A percentile compares a stretch with the other conserved stretches of the same genome.
phyloP scores from a whole-genome alignment of 2,797 vertebrate species.

The Myiothlypis chrysogaster region DNA sequence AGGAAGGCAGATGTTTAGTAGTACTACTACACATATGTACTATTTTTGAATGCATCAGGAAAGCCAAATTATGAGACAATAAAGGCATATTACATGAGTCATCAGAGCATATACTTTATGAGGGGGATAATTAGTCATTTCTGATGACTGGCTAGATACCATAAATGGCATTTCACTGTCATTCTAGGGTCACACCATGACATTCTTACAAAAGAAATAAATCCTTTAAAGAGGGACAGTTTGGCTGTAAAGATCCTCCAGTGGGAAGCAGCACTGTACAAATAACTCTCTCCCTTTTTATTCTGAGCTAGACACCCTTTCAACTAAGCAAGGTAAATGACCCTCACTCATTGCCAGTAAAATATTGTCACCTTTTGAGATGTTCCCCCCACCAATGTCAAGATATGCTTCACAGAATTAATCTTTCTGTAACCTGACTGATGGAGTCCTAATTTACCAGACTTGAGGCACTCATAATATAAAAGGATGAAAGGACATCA shows the following conservation, averaged over 20 bases:
- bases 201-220: background rate
- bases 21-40: background rate
- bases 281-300: background rate
- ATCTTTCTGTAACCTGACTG: background rate
- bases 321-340: background rate
- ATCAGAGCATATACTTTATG: background rate
- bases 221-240: background rate
- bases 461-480: background rate
- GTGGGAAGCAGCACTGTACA: background rate
- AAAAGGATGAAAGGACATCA: background rate
- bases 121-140: constrained; percentile 12
- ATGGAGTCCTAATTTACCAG: background rate
- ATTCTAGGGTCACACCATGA: background rate
- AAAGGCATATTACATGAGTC: background rate
- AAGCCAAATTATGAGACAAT: background rate
- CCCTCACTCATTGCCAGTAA: background rate
- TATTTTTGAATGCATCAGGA: background rate
- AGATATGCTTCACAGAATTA: background rate
- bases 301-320: background rate
- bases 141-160: constrained; percentile 13
- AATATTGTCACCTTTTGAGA: background rate
- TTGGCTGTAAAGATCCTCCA: background rate
- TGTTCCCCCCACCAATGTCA: background rate
- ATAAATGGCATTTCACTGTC: constrained; percentile 5
- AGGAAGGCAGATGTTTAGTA: background rate